Percentiles rank a stretch among this genome's conserved stretches.
Evolutionary conservation across 2,797 vertebrate genomes (phyloP).

Genomic region (Enteromius viviparus): DNA sequence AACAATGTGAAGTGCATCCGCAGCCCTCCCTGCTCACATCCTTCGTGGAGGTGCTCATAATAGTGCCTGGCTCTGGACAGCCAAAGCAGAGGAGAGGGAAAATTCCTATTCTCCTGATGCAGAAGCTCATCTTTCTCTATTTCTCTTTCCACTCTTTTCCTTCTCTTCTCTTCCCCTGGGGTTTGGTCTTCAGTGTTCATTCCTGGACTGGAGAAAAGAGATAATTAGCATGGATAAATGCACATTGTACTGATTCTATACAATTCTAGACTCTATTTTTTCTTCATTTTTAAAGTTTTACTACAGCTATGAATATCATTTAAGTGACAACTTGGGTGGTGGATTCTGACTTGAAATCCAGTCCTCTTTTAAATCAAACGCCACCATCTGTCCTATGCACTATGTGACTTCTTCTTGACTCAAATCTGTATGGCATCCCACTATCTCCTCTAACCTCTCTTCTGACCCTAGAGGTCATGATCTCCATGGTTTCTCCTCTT

Average conservation of each 20-base stretch:
- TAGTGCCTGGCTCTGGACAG: constrained; percentile 30
- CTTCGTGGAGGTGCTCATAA: constrained; percentile 41
- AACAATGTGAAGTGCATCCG: constrained; percentile 49
- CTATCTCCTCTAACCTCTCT: constrained; percentile 30
- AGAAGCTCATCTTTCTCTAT: constrained; percentile 41
- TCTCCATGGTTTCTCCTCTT: background rate
- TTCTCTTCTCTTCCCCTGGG: constrained; percentile 15
- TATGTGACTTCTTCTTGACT: background rate
- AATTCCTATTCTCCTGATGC: constrained; percentile 29
- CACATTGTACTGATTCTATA: background rate
- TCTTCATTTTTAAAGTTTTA: background rate
- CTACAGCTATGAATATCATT: background rate
- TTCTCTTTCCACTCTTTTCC: background rate
- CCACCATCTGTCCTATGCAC: background rate
- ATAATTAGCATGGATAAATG: constrained; percentile 34
- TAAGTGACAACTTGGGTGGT: constrained; percentile 4
- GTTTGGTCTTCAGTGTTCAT: constrained; percentile 4
- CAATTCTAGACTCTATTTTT: background rate
- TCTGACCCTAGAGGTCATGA: constrained; percentile 32
- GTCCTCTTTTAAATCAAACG: background rate
- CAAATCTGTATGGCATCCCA: constrained; percentile 17
- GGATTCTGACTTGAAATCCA: background rate
- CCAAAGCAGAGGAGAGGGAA: constrained; percentile 22
- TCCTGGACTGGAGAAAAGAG: constrained; percentile 24
- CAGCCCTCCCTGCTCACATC: constrained; percentile 37